phyloP scores from a whole-genome alignment of 2,113 vertebrate genomes.

The Amazona vittata region DNA sequence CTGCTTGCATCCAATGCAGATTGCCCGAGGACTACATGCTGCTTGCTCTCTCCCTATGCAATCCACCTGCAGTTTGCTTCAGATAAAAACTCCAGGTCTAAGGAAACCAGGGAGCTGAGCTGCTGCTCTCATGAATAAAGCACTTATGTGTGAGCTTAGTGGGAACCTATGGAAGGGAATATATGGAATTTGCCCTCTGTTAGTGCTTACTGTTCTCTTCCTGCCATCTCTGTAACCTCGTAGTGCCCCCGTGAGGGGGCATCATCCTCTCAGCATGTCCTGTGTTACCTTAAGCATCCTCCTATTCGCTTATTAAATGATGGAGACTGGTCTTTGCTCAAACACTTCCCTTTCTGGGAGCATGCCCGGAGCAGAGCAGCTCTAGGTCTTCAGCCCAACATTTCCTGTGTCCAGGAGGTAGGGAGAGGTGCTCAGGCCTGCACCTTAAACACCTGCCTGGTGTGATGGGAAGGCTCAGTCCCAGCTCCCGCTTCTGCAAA shows the following conservation, averaged over 20 bases:
- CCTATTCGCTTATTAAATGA: neutral
- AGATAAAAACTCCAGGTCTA: neutral
- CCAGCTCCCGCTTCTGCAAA: neutral
- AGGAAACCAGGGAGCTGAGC: neutral
- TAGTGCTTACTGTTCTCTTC: neutral
- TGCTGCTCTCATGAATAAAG: neutral
- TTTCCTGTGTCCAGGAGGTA: neutral
- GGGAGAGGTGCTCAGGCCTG: neutral
- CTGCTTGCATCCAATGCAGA: neutral
- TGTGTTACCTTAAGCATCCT: neutral
- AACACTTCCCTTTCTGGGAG: neutral
- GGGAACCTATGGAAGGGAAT: neutral
- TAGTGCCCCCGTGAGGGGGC: neutral
- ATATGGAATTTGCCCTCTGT: neutral
- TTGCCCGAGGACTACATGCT: neutral
- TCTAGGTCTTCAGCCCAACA: neutral
- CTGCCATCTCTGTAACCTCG: neutral
- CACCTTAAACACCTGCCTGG: neutral
- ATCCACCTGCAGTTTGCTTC: neutral
- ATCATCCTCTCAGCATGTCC: neutral
- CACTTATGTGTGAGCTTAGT: neutral
- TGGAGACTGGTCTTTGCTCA: neutral
- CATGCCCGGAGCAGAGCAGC: neutral
- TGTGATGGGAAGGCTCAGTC: neutral
- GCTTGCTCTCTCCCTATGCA: neutral